A percentile compares a stretch with the other conserved stretches of the same genome.
phyloP scores from a whole-genome alignment of 2,113 vertebrate species.

The Lagopus muta region DNA sequence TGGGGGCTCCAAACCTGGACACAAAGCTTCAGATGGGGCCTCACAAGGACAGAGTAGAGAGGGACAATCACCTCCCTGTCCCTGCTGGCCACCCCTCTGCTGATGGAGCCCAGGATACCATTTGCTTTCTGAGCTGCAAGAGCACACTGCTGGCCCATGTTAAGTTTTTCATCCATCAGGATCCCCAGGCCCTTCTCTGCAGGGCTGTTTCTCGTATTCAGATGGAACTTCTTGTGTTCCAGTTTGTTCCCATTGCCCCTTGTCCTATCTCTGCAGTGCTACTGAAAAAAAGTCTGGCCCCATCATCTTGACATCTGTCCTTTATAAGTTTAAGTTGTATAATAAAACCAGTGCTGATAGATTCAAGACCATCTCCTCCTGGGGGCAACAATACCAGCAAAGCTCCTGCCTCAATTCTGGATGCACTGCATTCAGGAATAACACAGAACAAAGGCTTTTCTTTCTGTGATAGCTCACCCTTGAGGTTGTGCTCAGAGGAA shows the following conservation, averaged over 20 bases:
- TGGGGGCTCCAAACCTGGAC: no score
- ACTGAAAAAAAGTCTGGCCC: background rate
- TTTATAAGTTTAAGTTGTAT: background rate
- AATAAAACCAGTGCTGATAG: background rate
- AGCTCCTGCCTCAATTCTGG: background rate
- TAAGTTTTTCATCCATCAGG: no score
- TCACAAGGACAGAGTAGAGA: no score
- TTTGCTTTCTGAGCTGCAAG: no score
- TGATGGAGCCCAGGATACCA: no score
- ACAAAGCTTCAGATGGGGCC: no score
- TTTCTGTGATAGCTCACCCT: background rate
- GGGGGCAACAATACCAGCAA: background rate
- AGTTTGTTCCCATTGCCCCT: background rate
- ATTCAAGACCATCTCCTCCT: background rate
- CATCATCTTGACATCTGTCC: background rate
- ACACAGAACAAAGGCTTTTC: background rate
- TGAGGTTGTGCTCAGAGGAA: background rate
- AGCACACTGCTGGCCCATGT: no score
- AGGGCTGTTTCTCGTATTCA: background rate
- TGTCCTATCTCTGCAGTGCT: background rate
- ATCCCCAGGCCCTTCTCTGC: no score
- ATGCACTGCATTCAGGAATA: background rate
- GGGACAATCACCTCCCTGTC: no score
- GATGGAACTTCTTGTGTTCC: background rate
- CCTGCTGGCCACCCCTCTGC: no score